phyloP scores from a whole-genome alignment of 2,113 vertebrate species.

The Muscicapa adusta region DNA sequence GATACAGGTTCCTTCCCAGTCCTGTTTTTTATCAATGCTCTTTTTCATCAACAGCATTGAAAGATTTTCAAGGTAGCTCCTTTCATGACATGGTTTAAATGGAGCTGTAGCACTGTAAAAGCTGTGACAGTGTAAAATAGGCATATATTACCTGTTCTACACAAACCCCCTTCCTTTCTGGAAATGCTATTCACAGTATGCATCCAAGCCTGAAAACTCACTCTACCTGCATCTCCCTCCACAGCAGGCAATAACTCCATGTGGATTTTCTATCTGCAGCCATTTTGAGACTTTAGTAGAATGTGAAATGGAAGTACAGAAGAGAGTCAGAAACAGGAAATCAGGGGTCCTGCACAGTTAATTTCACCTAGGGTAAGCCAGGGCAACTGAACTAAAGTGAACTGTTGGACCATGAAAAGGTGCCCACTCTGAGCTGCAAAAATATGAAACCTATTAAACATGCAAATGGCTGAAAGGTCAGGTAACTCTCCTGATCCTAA shows the following conservation, averaged over 20 bases:
- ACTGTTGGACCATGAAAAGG: not conserved
- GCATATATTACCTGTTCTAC: not conserved
- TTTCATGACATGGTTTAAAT: not conserved
- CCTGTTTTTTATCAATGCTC: not conserved
- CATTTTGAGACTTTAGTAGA: slow-evolving; percentile 35
- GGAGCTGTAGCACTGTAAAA: not conserved
- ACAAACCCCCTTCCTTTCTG: not conserved
- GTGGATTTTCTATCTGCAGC: slow-evolving; percentile 22
- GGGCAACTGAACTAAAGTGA: not conserved
- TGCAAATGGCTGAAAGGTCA: not conserved
- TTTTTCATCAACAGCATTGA: not conserved
- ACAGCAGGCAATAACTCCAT: not conserved
- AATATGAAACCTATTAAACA: not conserved
- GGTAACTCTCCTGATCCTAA: not conserved
- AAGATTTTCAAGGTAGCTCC: not conserved
- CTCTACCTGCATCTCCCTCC: not conserved
- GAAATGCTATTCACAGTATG: not conserved
- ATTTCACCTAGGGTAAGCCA: not conserved
- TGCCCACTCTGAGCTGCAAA: not conserved
- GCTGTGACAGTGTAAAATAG: not conserved
- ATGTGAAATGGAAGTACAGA: slow-evolving; percentile 34
- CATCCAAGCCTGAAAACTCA: not conserved
- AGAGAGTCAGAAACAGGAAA: not conserved
- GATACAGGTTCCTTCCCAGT: not conserved
- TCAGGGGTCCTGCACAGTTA: not conserved